Evolutionary conservation across 2,797 vertebrate genomes (phyloP).

Genomic region (Gephyroberyx darwinii): DNA sequence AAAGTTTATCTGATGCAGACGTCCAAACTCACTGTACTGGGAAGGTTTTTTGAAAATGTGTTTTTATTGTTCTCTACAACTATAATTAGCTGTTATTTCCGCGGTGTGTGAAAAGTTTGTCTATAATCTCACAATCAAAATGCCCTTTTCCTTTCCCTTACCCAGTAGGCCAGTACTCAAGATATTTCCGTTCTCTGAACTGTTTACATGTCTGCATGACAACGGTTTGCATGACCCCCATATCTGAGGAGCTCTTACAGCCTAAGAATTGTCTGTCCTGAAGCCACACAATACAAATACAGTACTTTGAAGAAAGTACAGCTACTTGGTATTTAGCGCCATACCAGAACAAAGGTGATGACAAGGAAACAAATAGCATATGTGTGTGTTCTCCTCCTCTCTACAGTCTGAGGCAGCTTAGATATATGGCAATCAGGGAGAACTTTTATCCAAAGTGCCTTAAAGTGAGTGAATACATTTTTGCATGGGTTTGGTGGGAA

Average conservation of each 20-base stretch:
- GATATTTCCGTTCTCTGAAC: neutral
- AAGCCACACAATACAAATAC: neutral
- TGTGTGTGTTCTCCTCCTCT: neutral
- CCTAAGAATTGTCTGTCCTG: neutral
- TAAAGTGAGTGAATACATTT: conserved; percentile 10
- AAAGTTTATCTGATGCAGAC: neutral
- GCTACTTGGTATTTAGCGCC: neutral
- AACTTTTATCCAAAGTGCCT: conserved; percentile 14
- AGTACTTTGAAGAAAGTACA: neutral
- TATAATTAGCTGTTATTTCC: neutral
- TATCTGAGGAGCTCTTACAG: neutral
- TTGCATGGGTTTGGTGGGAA: neutral
- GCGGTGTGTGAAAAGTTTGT: neutral
- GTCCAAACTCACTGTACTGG: neutral
- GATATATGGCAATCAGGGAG: neutral
- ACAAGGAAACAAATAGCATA: neutral
- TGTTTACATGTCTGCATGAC: conserved; percentile 1
- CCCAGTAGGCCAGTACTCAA: too few relatives aligned
- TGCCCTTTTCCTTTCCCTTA: neutral
- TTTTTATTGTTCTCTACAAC: neutral
- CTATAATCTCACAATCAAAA: neutral
- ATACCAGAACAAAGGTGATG: neutral
- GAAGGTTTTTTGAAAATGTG: neutral
- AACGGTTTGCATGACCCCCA: neutral
- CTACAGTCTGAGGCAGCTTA: conserved; percentile 18